Percentiles rank a stretch among this genome's conserved stretches.
These are phyloP conservation scores for Opisthograptis luteolata DNA, from an alignment of 2,888 invertebrate genomes.

Conservation along the genomic window DNA sequence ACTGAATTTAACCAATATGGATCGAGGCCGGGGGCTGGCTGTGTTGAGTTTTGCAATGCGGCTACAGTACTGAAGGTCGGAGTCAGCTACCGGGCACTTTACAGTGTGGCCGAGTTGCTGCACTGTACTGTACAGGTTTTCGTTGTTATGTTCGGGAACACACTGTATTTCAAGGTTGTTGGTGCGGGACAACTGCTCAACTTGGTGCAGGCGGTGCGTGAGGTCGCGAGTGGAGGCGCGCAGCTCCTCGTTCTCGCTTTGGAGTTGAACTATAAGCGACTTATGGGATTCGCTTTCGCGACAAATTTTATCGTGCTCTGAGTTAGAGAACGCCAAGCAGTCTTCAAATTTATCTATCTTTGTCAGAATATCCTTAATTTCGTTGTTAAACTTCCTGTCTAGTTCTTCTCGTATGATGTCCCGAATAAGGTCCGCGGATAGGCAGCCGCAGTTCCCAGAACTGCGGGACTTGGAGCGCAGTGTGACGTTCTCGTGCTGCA, in stretches of 20 bases:
- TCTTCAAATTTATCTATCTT: no score
- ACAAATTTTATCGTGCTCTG: no score
- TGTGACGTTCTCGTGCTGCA: no score
- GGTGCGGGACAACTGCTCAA: slow-evolving; percentile 31
- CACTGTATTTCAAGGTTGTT: slow-evolving; percentile 36
- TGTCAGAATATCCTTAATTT: no score
- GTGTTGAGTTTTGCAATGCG: slow-evolving; percentile 29
- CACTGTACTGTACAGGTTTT: slow-evolving; percentile 28
- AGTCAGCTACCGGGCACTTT: no score
- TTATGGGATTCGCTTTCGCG: background rate
- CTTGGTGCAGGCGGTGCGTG: slow-evolving; percentile 23
- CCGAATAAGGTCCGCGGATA: no score
- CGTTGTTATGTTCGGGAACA: slow-evolving; percentile 28
- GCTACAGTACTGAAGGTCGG: slow-evolving; percentile 30
- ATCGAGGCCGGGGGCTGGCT: slow-evolving; percentile 22
- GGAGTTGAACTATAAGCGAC: background rate
- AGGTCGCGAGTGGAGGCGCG: slow-evolving; percentile 6
- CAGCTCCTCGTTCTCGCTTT: slow-evolving; percentile 21
- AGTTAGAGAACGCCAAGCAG: no score
- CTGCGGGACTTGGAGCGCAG: no score
- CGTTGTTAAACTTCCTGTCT: no score
- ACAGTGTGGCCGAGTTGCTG: slow-evolving; percentile 31
- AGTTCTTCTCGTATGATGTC: no score
- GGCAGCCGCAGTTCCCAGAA: no score
- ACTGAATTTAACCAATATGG: slow-evolving; percentile 32